Base-by-base conservation (phyloP, 2,113 vertebrate genomes). In the Guaruba guarouba region DNA sequence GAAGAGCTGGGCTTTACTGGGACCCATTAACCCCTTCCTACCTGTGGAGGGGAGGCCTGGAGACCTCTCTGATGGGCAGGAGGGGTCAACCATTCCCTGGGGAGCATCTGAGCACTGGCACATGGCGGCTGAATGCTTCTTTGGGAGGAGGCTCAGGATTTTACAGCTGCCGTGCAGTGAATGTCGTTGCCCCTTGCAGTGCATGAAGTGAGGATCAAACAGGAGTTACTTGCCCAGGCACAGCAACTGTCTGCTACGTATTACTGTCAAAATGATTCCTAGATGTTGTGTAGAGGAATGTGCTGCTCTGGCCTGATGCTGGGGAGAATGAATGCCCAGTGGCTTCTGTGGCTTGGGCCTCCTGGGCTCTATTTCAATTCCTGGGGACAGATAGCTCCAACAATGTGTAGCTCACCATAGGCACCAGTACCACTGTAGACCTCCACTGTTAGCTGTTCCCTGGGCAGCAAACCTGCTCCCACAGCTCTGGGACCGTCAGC, bases 1-100 rank as follows among this genome's bases (percentile, higher is more conserved):
- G 97, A 97, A 97, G 97, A 97, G 92, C 95, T 93, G 91, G 95
- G 95, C 90, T 94, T 62, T 83, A 55, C 73, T 77, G 96, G 81
- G 91, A 74, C 68, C 86, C 90, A 64, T 95, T 95, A 91, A 90
- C 95, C 52, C 77, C 57, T 57, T 84, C 67, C 74, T 89, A 52
- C 17, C 55, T 54, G 44, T 13, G n/a, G 31, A 90, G 24, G 25
- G 68, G 54, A 63, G 62, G 17, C 33, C 35, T 3, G 0, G 25
- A 43, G 41, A 49, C 64, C 73, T 74, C 63, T 90, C 33, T 23
- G 59, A 49, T 33, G 54, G 35, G 55, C 35, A 29, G 61, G 11
- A 83, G 39, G 14, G 17, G 12, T 79, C 41, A 55, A 0, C 17
- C 1, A 0, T 63, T 83, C 29, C 23, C 71, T 1, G 3, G 51